Conservation (phyloP, 2,797 vertebrate genomes). For the Meda fulgida region DNA sequence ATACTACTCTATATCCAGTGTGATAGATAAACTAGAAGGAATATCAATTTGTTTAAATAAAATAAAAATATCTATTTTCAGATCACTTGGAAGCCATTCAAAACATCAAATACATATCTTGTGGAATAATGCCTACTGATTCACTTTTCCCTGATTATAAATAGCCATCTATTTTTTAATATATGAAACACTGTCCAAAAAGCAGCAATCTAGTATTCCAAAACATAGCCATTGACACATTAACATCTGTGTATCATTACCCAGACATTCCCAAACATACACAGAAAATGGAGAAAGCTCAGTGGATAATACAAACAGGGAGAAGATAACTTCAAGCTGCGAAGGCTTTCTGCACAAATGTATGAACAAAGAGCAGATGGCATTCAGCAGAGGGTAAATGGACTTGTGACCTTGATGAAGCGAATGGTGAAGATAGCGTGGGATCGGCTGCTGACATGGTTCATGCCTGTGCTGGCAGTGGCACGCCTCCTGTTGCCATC, state of each 20-base stretch:
- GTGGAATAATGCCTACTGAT: background rate
- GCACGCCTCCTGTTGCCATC: slow-evolving; percentile 94
- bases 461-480: slow-evolving; percentile 93
- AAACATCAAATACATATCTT: background rate
- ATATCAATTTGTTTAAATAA: background rate
- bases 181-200: background rate
- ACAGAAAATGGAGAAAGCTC: slow-evolving; percentile 18
- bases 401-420: slow-evolving; percentile 88
- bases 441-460: slow-evolving; percentile 93
- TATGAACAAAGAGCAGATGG: slow-evolving; percentile 29
- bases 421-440: slow-evolving; percentile 98
- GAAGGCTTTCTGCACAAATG: slow-evolving; percentile 27
- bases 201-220: background rate
- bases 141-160: background rate
- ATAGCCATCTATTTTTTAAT: background rate
- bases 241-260: slow-evolving; percentile 21
- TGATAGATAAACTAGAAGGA: background rate
- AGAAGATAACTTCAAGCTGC: slow-evolving; percentile 17
- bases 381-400: slow-evolving; percentile 51
- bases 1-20: background rate
- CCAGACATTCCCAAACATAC: background rate
- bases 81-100: background rate
- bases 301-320: slow-evolving; percentile 18
- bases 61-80: background rate
- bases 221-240: slow-evolving; percentile 1